Evolutionary conservation across 2,888 invertebrate species (phyloP).

Genomic region (Herminia tarsipennalis): DNA sequence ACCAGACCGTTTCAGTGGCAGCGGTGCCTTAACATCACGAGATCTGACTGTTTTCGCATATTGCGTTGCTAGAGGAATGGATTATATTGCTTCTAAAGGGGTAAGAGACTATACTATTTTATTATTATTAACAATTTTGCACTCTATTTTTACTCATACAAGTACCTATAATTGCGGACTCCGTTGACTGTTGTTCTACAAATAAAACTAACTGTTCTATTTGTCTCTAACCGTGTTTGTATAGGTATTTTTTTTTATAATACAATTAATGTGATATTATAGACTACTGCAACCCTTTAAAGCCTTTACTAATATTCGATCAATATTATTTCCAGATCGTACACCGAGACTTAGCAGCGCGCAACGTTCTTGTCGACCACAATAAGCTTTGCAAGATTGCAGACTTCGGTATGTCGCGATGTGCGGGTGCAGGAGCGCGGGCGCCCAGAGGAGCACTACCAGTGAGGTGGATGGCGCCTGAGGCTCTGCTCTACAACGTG

Average conservation of each 20-base stretch:
- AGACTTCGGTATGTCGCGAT: slow-evolving; percentile 94
- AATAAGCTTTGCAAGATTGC: slow-evolving; percentile 95
- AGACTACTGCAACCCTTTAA: no score
- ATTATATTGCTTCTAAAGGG: slow-evolving; percentile 92
- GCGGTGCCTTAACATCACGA: slow-evolving; percentile 88
- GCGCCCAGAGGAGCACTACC: slow-evolving; percentile 87
- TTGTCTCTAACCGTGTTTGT: no score
- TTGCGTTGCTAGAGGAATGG: slow-evolving; percentile 94
- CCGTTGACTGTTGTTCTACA: no score
- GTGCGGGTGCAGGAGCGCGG: slow-evolving; percentile 74
- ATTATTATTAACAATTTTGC: neutral
- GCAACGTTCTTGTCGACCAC: slow-evolving; percentile 93
- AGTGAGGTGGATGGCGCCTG: slow-evolving; percentile 95
- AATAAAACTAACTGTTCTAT: no score
- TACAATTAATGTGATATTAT: no score
- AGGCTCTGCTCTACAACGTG: slow-evolving; percentile 91
- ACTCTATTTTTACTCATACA: neutral
- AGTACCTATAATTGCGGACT: no score
- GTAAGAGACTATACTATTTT: slow-evolving; percentile 82
- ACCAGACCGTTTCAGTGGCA: slow-evolving; percentile 87
- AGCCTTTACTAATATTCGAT: no score
- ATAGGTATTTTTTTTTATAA: no score
- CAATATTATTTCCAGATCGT: slow-evolving; percentile 89
- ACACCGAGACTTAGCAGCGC: slow-evolving; percentile 93
- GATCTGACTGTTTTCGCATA: slow-evolving; percentile 93